Evolutionary conservation across 2,888 invertebrate genomes (phyloP), one percentile per base, ranked within the genome.

Genomic region (Antheraea yamamai): DNA sequence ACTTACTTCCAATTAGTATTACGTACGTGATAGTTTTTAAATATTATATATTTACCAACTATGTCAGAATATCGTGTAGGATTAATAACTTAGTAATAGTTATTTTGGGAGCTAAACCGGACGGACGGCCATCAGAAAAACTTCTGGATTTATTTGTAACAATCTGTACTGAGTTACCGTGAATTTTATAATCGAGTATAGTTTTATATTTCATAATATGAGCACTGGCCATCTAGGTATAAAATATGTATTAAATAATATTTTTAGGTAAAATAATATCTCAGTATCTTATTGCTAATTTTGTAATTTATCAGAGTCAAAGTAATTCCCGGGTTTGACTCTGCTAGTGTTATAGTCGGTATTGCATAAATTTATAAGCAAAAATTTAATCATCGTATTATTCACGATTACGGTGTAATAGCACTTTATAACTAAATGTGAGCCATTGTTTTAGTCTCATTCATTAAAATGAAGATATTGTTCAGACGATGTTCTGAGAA

Each of bases 391-490:
- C 26, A 16, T 66, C 14, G 12, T 16, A 30, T 66, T 66, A 66
- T 66, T 66, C 26, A 64, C 61, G 26, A 64, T 26, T 26, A 64
- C 52, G 16, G 26, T 23, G 23, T 64, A 64, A 64, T 64, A 64
- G 16, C 14, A 26, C 12, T 64, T 26, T 30, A 16, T 66, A 26
- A 16, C 30, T 66, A 66, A 66, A 66, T 6, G 26, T 66, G 14
- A 66, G 26, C 16, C 64, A 30, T 66, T 66, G 30, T 66, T 66
- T 66, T 66, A 26, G 64, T 26, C 64, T 66, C 64, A 12, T 66
- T 26, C 30, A 66, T 66, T 66, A 66, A 66, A 66, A 66, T 66
- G 30, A 66, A 66, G 64, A 30, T 30, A 66, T 66, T 66, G 64
- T 66, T 66, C 6, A 66, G 26, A 66, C 8, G 30, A 66, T 66